phyloP scores from a whole-genome alignment of 2,888 invertebrate species.

The Leptinotarsa peninsularis region DNA sequence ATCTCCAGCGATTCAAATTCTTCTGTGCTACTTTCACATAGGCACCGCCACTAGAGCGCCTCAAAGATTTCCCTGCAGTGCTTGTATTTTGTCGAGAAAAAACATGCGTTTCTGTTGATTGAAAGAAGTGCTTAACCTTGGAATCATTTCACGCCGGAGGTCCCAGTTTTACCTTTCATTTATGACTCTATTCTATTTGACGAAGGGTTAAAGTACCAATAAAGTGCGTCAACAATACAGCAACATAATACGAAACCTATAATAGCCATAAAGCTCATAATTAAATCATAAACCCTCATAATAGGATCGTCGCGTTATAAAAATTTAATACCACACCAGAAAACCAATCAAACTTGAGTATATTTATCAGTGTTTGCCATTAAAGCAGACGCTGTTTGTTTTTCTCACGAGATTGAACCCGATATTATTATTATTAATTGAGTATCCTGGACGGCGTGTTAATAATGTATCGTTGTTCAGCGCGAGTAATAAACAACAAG shows the following conservation, averaged over 20 bases:
- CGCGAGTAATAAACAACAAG: conserved; percentile 12
- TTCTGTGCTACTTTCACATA: too few species aligned
- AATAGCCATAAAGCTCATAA: conserved; percentile 39
- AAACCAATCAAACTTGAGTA: conserved; percentile 42
- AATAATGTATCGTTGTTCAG: conserved; percentile 33
- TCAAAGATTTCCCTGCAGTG: too few species aligned
- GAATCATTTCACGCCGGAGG: too few species aligned
- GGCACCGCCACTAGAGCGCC: too few species aligned
- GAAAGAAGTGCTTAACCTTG: too few species aligned
- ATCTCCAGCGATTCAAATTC: too few species aligned
- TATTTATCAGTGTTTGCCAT: conserved; percentile 44
- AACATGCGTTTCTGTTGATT: too few species aligned
- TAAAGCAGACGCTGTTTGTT: conserved; percentile 41
- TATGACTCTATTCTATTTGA: conserved; percentile 26
- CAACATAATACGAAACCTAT: conserved; percentile 37
- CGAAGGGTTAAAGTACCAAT: conserved; percentile 21
- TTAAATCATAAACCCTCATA: conserved; percentile 43
- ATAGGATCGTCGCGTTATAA: conserved; percentile 38
- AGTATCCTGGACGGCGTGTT: conserved; percentile 25
- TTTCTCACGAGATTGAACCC: conserved; percentile 44
- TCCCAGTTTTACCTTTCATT: not conserved
- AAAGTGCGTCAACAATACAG: conserved; percentile 32
- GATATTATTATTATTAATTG: conserved; percentile 37
- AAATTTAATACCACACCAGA: conserved; percentile 35
- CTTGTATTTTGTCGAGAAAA: too few species aligned